Evolutionary conservation across 2,888 invertebrate genomes (phyloP), one percentile per base, ranked within the genome.

Genomic region (Lasioglossum oenotherae): DNA sequence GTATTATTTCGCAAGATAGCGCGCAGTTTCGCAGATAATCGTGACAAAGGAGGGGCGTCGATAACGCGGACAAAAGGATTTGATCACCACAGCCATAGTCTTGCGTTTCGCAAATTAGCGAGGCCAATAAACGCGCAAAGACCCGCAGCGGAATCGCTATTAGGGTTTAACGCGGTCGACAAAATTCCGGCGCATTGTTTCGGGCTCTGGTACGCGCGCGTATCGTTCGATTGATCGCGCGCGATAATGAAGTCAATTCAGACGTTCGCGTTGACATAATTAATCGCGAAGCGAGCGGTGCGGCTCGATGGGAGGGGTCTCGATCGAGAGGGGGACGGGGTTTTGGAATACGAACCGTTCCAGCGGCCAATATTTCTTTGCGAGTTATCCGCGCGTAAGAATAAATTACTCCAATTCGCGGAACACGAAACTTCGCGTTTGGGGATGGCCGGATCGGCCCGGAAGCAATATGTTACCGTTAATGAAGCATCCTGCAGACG

Each of bases 401-500:
- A 85, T 82, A 83, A 80, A 85, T 85, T 77, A 60, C 74, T 53
- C 49, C 49, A 71, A 84, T 84, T 80, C 60, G 27, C 53, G 67
- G 35, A 78, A 64, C 72, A 71, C 72, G 23, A 72, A 75, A 78
- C 53, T 80, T 78, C 64, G 80, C 72, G 82, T 53, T 64, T 53
- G 77, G 64, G 77, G 78, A 78, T 49, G 31, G 77, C 60, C 82
- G 46, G 31, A 77, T 74, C 57, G 41, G 74, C 31, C 57, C 80
- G 69, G 78, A 64, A 82, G 69, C 78, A 74, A 84, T 77, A 84
- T 84, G 76, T 87, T 86, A 74, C 79, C 84, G 78, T 82, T 88
- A 88, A 81, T 82, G 84, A 87, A 87, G 85, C 80, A 80, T 81
- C 38, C 80, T 60, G 57, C 81, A 82, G 84, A 78, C 78, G 80